phyloP scores from a whole-genome alignment of 2,888 invertebrate genomes.

The Cheilosia impressa region DNA sequence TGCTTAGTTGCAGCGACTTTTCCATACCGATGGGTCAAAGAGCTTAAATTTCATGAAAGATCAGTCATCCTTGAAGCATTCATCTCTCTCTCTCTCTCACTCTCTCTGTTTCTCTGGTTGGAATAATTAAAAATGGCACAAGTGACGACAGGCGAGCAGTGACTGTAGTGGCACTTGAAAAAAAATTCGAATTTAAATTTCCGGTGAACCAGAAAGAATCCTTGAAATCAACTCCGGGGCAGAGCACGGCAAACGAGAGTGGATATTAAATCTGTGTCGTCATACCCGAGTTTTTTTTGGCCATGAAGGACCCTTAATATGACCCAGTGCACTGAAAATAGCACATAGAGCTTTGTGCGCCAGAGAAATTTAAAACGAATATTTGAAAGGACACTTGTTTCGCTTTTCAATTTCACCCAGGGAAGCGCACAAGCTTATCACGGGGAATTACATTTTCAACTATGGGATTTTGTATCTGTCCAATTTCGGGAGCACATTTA shows the following conservation, averaged over 20 bases:
- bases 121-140: constrained; percentile 61
- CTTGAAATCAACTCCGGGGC: constrained; percentile 24
- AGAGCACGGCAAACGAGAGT: constrained; percentile 9
- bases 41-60: constrained; percentile 18
- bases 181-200: constrained; percentile 64
- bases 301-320: constrained; percentile 64
- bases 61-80: neutral
- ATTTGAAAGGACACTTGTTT: constrained; percentile 12
- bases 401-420: constrained; percentile 30
- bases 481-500: constrained; percentile 2
- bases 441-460: constrained; percentile 72
- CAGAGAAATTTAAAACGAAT: constrained; percentile 55
- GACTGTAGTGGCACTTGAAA: constrained; percentile 33
- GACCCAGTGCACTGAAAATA: constrained; percentile 72
- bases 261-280: constrained; percentile 52
- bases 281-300: constrained; percentile 17
- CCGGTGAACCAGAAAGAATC: constrained; percentile 44
- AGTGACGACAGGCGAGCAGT: constrained; percentile 11
- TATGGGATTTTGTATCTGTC: constrained; percentile 45
- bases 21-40: constrained; percentile 4
- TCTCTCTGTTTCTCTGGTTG: neutral
- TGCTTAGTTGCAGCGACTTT: neutral
- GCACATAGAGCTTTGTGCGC: constrained; percentile 50
- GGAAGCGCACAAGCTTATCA: constrained; percentile 64
- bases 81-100: neutral